Percentiles rank a stretch among this genome's conserved stretches.
phyloP scores from a whole-genome alignment of 2,888 invertebrate genomes.

The Ophraella communa region DNA sequence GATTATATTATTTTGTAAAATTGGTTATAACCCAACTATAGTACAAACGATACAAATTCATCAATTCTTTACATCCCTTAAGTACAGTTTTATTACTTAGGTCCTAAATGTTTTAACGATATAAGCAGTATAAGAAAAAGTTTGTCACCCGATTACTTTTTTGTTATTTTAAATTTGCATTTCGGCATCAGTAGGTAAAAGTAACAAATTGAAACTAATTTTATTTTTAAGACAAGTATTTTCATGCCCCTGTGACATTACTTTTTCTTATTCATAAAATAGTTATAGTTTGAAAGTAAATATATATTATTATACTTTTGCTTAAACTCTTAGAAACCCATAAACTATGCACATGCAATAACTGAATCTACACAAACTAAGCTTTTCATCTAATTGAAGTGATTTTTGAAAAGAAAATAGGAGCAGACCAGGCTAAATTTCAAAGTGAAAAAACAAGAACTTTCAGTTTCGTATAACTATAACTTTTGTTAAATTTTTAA shows the following conservation, averaged over 20 bases:
- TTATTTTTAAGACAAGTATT: neutral
- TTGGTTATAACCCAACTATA: constrained; percentile 7
- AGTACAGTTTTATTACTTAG: constrained; percentile 15
- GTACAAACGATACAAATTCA: constrained; percentile 12
- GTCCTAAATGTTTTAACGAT: constrained; percentile 12
- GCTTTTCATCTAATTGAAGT: constrained; percentile 16
- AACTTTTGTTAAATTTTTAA: neutral
- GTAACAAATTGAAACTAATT: neutral
- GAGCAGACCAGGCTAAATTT: neutral
- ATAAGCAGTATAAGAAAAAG: neutral
- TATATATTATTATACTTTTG: neutral
- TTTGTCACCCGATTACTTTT: neutral
- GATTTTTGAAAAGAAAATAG: constrained; percentile 3
- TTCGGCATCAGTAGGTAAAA: neutral
- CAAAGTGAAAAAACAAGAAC: neutral
- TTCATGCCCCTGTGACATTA: no score
- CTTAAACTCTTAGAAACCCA: neutral
- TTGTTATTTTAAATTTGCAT: neutral
- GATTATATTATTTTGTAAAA: constrained; percentile 3
- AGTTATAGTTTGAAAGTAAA: constrained; percentile 18
- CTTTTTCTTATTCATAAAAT: constrained; percentile 1
- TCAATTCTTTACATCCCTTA: constrained; percentile 14
- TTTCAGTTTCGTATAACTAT: neutral
- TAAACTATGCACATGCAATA: constrained; percentile 17
- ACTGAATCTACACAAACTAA: constrained; percentile 20